These are phyloP conservation scores for Drosophila rhopaloa DNA, from an alignment of 1,140 invertebrate genomes.

Conservation along the genomic window DNA sequence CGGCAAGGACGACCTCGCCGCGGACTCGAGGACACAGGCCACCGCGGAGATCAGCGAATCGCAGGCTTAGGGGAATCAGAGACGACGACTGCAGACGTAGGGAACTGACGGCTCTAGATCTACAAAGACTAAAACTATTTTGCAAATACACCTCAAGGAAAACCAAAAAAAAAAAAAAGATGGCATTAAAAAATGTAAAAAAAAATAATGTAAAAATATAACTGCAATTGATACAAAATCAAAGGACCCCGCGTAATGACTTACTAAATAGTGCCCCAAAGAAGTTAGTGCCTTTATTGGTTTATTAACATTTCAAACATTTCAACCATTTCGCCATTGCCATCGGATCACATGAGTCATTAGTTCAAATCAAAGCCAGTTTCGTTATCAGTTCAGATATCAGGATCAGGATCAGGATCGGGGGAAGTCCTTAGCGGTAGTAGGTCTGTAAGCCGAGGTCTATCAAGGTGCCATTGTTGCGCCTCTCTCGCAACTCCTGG, in stretches of 20 bases:
- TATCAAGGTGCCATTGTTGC: conserved; percentile 64
- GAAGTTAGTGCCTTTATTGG: conserved; percentile 56
- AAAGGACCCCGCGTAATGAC: conserved; percentile 14
- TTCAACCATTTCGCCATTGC: conserved; percentile 14
- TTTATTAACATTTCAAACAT: conserved; percentile 75
- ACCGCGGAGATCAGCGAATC: conserved; percentile 80
- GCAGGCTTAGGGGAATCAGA: conserved; percentile 59
- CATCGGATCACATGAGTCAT: conserved; percentile 15
- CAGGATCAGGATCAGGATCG: not conserved
- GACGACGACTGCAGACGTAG: conserved; percentile 70
- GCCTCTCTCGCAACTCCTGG: conserved; percentile 61
- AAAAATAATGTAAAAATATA: conserved; percentile 52
- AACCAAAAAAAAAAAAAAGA: conserved; percentile 59
- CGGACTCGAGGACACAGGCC: conserved; percentile 84
- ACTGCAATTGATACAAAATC: conserved; percentile 78
- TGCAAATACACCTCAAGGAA: conserved; percentile 58
- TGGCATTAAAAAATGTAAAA: conserved; percentile 63
- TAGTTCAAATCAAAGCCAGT: conserved; percentile 17
- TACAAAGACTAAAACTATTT: conserved; percentile 50
- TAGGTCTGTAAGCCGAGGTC: conserved; percentile 69
- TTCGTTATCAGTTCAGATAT: not conserved
- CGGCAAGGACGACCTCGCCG: conserved; percentile 85
- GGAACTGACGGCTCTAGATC: conserved; percentile 63
- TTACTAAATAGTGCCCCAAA: conserved; percentile 39
- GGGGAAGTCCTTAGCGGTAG: conserved; percentile 38